Percentiles rank a stretch among this genome's conserved stretches.
Evolutionary conservation across 2,113 vertebrate species (phyloP).

Genomic region (Genyomyrus donnyi): DNA sequence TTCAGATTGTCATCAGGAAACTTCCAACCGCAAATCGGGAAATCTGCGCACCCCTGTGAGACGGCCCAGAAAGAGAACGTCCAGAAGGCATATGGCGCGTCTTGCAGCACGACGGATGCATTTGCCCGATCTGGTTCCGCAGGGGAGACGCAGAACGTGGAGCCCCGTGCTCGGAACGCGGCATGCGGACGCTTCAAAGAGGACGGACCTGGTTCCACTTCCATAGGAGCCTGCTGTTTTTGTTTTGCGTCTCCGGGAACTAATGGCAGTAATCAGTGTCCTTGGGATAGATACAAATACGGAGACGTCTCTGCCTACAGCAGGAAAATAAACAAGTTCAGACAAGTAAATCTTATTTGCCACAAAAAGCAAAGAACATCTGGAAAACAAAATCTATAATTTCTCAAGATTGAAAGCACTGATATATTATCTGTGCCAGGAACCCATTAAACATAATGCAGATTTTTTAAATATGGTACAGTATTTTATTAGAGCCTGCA

Average conservation of each 20-base stretch:
- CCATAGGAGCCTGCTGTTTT: constrained; percentile 17
- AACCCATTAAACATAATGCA: not conserved
- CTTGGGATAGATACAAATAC: constrained; percentile 24
- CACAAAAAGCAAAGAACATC: not conserved
- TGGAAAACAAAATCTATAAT: not conserved
- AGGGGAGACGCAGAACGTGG: not conserved
- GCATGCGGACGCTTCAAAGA: not conserved
- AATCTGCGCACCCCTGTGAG: not conserved
- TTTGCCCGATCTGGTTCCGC: not conserved
- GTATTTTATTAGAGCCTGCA: not conserved
- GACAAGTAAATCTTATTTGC: not conserved
- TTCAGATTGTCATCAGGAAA: constrained; percentile 6
- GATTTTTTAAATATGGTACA: not conserved
- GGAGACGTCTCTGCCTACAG: constrained; percentile 10
- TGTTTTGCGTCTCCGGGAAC: constrained; percentile 21
- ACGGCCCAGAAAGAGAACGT: not conserved
- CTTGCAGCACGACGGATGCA: not conserved
- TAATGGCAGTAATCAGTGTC: constrained; percentile 30
- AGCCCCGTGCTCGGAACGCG: not conserved
- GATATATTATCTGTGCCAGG: not conserved
- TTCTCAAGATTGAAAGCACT: not conserved
- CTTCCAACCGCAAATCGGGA: not conserved
- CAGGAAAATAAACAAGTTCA: not conserved
- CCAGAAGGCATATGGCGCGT: not conserved
- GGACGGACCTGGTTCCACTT: not conserved